Conservation (phyloP, 2,797 vertebrate genomes). For the Amniataba percoides region DNA sequence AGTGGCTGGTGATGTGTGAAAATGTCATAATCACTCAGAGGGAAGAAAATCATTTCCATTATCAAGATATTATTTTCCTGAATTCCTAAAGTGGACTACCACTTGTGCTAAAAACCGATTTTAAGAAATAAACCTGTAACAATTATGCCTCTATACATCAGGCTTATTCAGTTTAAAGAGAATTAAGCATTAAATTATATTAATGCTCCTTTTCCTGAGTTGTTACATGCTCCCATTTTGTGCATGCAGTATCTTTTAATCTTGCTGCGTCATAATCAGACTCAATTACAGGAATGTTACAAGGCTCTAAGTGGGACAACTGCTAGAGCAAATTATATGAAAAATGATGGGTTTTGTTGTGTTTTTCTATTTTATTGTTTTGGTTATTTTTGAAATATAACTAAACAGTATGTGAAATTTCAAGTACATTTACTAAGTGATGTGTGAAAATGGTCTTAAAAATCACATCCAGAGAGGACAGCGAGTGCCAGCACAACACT, state of each 20-base stretch:
- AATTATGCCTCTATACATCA: constrained; percentile 20
- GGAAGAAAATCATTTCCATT: neutral
- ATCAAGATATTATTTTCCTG: constrained; percentile 1
- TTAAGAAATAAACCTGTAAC: constrained; percentile 18
- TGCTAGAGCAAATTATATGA: neutral
- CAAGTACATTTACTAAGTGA: neutral
- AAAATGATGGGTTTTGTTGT: constrained; percentile 12
- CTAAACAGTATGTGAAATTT: constrained; percentile 9
- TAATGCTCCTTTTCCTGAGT: constrained; percentile 26
- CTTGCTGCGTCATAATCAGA: neutral
- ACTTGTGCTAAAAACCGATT: constrained; percentile 32
- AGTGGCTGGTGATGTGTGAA: neutral
- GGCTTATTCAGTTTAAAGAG: neutral
- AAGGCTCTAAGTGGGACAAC: neutral
- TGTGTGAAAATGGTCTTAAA: neutral
- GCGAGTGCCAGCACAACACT: constrained; percentile 14
- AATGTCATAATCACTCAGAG: neutral
- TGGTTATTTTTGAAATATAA: neutral
- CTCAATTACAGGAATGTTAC: neutral
- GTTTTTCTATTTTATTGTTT: neutral
- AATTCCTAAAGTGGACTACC: constrained; percentile 9
- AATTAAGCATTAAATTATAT: constrained; percentile 35
- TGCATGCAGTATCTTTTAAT: neutral
- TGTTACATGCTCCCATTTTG: constrained; percentile 23
- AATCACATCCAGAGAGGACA: neutral